These are phyloP conservation scores for Diploscapter pachys DNA, from an alignment of 1,140 invertebrate species.

Conservation along the genomic window DNA sequence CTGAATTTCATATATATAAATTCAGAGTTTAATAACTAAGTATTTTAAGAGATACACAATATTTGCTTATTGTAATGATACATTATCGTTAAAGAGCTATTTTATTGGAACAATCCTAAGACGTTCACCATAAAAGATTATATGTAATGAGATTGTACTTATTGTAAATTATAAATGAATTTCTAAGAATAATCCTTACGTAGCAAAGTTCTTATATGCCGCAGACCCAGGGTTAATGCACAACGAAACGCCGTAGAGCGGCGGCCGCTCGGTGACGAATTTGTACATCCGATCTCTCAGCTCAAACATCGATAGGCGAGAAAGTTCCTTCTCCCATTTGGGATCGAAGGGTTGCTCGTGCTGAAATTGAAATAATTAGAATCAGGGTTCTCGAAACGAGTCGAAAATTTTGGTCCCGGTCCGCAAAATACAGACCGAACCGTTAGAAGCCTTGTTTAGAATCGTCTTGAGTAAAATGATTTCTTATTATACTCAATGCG, in stretches of 20 bases:
- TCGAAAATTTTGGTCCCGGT: too few relatives aligned
- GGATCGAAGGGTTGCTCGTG: conserved; percentile 53
- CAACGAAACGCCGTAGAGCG: conserved; percentile 81
- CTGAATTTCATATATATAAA: conserved; percentile 67
- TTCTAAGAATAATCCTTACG: conserved; percentile 68
- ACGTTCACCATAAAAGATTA: too few relatives aligned
- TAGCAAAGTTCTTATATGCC: conserved; percentile 98
- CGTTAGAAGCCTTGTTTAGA: not conserved
- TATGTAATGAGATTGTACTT: conserved; percentile 14
- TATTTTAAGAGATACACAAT: not conserved
- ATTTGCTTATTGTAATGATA: too few relatives aligned
- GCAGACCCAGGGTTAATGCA: conserved; percentile 99
- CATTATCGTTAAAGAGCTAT: too few relatives aligned
- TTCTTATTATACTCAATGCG: too few relatives aligned
- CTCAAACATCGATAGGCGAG: conserved; percentile 58
- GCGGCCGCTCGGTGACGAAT: conserved; percentile 92
- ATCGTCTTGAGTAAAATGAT: not conserved
- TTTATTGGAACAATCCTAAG: too few relatives aligned
- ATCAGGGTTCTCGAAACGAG: conserved; percentile 7
- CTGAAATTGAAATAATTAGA: conserved; percentile 47
- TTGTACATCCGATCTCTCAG: conserved; percentile 92
- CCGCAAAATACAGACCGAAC: conserved; percentile 5
- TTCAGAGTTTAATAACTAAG: not conserved
- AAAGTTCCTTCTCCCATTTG: conserved; percentile 57
- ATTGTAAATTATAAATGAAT: not conserved